Evolutionary conservation across 1,140 invertebrate genomes (phyloP), one percentile per base, ranked within the genome.

Genomic region (Drosophila nigrodunni): DNA sequence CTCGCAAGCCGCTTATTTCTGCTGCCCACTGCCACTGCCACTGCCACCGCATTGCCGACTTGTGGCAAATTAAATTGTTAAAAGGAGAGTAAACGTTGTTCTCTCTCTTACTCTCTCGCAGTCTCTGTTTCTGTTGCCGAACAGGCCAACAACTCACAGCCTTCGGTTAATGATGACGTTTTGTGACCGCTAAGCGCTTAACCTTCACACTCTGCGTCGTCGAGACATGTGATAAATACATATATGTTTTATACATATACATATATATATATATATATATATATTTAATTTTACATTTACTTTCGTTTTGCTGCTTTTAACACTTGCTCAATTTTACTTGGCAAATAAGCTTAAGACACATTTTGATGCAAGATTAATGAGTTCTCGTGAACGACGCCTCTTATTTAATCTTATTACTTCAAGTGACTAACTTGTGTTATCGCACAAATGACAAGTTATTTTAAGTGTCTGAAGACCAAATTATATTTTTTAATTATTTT

Each of bases 131-230:
- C 25, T 30, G 25, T 30, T 30, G 3, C 25, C 6, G 25, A 30
- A 2, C 25, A 60, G 57, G 18, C 47, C 54, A 49, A 52, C 41
- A 57, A 76, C 68, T 66, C 49, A 18, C 47, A 68, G 47, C 74
- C 68, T 68, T 74, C 62, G 39, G 77, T 88, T 88, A 87, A 87
- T 87, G 83, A 87, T 71, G 83, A 46, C 72, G 83, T 80, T 87
- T 87, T 87, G 83, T 88, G 83, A 80, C 77, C 83, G 87, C 80
- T 83, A 83, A 88, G 80, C 68, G 83, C 68, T 87, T 79, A 86
- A 86, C 82, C 82, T 86, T 82, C 65, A 85, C 77, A 80, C 72
- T 49, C 58, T 34, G 55, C 34, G 46, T 52, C 80, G 69, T 52
- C 70, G 64, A 68, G 71, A 59, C 71, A 68, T 58, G 55, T 59